A percentile compares a stretch with the other conserved stretches of the same genome.
These are phyloP conservation scores for Propithecus deckenii DNA, from an alignment of 2,797 vertebrate species.

Conservation along the genomic window DNA sequence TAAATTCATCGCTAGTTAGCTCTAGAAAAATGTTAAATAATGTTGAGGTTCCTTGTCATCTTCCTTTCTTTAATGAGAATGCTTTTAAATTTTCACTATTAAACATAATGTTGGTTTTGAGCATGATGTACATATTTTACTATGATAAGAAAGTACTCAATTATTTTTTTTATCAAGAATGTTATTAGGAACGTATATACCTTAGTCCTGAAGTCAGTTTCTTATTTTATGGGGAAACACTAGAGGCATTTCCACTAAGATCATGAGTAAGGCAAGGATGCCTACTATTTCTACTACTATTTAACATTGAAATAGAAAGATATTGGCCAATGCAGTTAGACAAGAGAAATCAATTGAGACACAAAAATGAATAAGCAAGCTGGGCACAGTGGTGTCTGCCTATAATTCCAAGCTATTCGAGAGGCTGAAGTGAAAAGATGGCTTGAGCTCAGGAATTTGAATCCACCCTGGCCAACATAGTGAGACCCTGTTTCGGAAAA, in stretches of 20 bases:
- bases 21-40: conserved; percentile 4
- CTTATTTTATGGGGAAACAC: neutral
- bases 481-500: too few species aligned
- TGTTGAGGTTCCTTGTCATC: neutral
- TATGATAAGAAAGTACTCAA: neutral
- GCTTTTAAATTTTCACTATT: neutral
- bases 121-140: conserved; percentile 11
- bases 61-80: neutral
- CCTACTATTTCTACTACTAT: neutral
- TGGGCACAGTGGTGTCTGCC: neutral
- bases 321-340: neutral
- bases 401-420: neutral
- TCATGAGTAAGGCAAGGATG: neutral
- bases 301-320: neutral
- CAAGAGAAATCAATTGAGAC: neutral
- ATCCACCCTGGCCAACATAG: too few species aligned
- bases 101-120: neutral
- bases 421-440: neutral
- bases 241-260: neutral
- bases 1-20: neutral
- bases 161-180: neutral
- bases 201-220: neutral
- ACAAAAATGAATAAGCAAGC: neutral
- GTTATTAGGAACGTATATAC: neutral
- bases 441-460: neutral